Conservation (phyloP, 1,140 invertebrate genomes). For the Bombus fervidus region DNA sequence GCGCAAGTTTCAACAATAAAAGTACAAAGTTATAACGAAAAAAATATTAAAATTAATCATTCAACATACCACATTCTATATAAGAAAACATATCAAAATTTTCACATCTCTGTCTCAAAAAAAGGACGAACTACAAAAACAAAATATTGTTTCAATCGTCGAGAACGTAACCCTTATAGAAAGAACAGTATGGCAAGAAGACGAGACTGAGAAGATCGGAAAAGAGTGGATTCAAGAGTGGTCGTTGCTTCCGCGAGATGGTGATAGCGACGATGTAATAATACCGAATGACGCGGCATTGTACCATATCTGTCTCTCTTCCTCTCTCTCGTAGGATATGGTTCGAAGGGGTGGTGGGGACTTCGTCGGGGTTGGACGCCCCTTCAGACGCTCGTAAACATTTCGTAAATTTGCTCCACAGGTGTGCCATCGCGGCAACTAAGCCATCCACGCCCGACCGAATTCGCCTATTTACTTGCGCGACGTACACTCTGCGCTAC, state of each 20-base stretch:
- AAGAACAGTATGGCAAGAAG: slow-evolving; percentile 30
- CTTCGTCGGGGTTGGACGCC: slow-evolving; percentile 68
- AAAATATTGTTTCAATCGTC: background rate
- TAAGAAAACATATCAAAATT: background rate
- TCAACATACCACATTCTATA: background rate
- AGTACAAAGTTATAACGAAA: too few relatives aligned
- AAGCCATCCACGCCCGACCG: slow-evolving; percentile 76
- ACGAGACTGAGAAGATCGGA: background rate
- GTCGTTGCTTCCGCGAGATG: slow-evolving; percentile 65
- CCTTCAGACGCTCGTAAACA: slow-evolving; percentile 81
- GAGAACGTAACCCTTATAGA: background rate
- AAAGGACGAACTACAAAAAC: background rate
- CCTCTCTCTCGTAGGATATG: slow-evolving; percentile 62
- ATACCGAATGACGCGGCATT: slow-evolving; percentile 77
- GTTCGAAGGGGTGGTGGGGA: slow-evolving; percentile 50
- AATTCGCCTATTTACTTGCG: slow-evolving; percentile 79
- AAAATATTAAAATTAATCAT: too few relatives aligned
- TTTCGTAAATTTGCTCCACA: slow-evolving; percentile 83
- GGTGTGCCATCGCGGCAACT: slow-evolving; percentile 81
- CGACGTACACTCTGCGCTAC: slow-evolving; percentile 48
- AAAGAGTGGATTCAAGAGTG: slow-evolving; percentile 49
- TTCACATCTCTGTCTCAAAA: background rate
- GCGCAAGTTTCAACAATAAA: too few relatives aligned
- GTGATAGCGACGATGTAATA: slow-evolving; percentile 77
- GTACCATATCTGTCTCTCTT: slow-evolving; percentile 40